Evolutionary conservation across 2,113 vertebrate genomes (phyloP).

Genomic region (Siphamia tubifer): DNA sequence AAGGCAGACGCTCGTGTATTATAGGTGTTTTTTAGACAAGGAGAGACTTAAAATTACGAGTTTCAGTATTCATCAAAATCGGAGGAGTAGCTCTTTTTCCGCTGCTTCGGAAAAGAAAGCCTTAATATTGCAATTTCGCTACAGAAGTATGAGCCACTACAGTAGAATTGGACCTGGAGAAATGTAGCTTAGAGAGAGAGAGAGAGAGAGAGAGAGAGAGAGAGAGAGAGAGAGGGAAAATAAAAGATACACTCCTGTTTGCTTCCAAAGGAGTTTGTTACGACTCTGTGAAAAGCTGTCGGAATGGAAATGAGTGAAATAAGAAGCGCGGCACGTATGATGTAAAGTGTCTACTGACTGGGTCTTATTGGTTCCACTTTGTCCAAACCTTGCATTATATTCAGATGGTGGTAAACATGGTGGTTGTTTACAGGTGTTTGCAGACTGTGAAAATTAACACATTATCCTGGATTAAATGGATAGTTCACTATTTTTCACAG

Average conservation of each 20-base stretch:
- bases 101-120: background rate
- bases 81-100: background rate
- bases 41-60: no score
- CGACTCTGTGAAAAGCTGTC: background rate
- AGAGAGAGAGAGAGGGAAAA: no score
- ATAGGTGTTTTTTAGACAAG: background rate
- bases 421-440: no score
- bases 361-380: no score
- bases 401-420: no score
- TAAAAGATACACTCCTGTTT: background rate
- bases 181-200: background rate
- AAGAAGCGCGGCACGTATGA: background rate
- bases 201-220: no score
- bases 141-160: constrained; percentile 3
- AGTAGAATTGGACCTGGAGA: background rate
- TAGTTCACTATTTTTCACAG: no score
- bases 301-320: background rate
- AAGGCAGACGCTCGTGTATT: background rate
- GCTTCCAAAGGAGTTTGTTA: background rate
- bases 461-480: no score
- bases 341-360: background rate
- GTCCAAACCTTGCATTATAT: no score
- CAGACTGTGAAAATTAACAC: no score
- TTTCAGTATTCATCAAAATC: background rate
- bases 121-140: background rate